Evolutionary conservation across 2,888 invertebrate genomes (phyloP), one percentile per base, ranked within the genome.

Genomic region (Anagyrus pseudococci): DNA sequence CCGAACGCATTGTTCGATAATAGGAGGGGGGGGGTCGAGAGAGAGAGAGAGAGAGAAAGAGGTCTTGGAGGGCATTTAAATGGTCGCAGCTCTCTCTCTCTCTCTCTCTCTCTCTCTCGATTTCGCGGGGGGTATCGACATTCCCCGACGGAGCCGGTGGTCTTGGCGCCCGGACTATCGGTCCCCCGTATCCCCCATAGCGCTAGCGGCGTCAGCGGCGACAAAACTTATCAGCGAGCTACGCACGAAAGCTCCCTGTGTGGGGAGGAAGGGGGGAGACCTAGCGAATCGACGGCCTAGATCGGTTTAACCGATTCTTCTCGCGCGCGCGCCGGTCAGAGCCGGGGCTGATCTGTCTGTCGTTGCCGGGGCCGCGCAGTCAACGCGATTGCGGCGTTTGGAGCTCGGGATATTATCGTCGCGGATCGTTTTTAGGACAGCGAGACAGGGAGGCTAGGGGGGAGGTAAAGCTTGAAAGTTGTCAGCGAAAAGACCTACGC

Each of bases 71-170:
- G n/a, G n/a, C n/a, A n/a, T n/a, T 43, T 43, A 17, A 33, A 47
- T 58, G 44, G 53, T 47, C 15, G 20, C 47, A 47, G 44, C 15
- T 22, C 37, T 33, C 13, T 8, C 13, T 13, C 33, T 8, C 33
- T 33, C 33, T 33, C 33, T 6, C 33, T 6, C 33, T 33, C 33
- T 33, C 33, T 15, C 41, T 15, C 17, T 41, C 41, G 56, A 61
- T 25, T 25, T 53, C 53, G 56, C 48, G 37, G 64, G 64, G 67
- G 64, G 67, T 70, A 13, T 8, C 13, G 68, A 70, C 74, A 76
- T 77, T 77, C 76, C 74, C 77, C 76, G 77, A 75, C 77, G 68
- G 44, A 64, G 75, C 71, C 75, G 72, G 73, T 73, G 75, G 69
- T 71, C 72, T 73, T 74, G 77, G 77, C 77, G 77, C 76, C 77